phyloP scores from a whole-genome alignment of 2,888 invertebrate genomes.

The Leptopilina drosophilae region DNA sequence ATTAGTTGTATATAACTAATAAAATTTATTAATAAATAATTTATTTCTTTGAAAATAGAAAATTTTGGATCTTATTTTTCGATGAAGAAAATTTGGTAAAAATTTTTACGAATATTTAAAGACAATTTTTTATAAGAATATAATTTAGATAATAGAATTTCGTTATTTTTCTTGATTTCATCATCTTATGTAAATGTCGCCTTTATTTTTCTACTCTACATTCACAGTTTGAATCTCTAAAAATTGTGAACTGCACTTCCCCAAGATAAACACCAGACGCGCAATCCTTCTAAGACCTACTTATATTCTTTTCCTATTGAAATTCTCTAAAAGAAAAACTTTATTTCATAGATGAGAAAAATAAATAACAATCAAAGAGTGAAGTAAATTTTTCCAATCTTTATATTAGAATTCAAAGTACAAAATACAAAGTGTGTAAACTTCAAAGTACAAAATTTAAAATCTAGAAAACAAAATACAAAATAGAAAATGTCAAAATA shows the following conservation, averaged over 20 bases:
- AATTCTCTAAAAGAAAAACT: background rate
- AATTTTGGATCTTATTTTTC: no score
- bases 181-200: background rate
- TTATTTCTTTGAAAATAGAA: no score
- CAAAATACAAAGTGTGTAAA: no score
- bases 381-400: no score
- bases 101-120: background rate
- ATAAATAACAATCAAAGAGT: background rate
- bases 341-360: background rate
- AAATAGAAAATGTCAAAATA: no score
- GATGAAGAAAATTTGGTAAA: background rate
- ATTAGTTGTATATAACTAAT: no score
- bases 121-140: no score
- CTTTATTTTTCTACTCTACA: background rate
- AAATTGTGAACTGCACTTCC: background rate
- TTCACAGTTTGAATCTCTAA: background rate
- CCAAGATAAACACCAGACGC: background rate
- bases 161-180: background rate
- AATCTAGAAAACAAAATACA: no score
- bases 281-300: background rate
- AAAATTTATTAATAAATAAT: no score
- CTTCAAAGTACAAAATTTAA: no score
- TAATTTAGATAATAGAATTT: no score
- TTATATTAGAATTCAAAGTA: no score
- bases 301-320: background rate